Evolutionary conservation across 92 coral and sea anemone species (phyloP), one percentile per base, ranked within the genome.

Genomic region (Isaurus tuberculatus): DNA sequence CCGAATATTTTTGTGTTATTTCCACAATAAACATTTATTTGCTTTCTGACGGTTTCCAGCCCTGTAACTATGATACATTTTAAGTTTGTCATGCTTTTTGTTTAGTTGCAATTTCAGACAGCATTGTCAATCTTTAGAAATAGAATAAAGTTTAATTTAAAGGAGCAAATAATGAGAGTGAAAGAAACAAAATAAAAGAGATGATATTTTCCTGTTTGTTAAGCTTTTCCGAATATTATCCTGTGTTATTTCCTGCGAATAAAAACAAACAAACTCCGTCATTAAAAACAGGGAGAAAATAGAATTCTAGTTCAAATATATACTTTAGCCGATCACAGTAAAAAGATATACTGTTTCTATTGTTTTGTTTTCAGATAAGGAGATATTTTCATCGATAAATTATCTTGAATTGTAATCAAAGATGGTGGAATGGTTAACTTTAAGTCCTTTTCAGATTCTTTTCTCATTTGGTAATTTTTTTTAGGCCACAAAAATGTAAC

Each of bases 51-150:
- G n/a, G n/a, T n/a, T n/a, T 77, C 36, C 7, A 33, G 26, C 23
- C 29, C 69, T 15, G 27, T 60, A 30, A 30, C 51, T 30, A 16
- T 74, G 14, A 34, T 70, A 53, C 82, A 34, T 77, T 1, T 33
- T 9, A 20, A 22, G 25, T 51, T 2, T 32, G 33, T 9, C 33
- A 32, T 75, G 29, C 1, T 55, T 34, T 20, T 77, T 58, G 82
- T 77, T 77, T 60, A 34, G 27, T 30, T 20, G 81, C 40, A 73
- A 32, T 25, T 15, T 49, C 32, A 77, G 82, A 77, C 82, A 36
- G 32, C 26, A 77, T 77, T 58, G 70, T 60, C 25, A 13, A 55
- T 19, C 17, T 30, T 19, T 15, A 19, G 25, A 29, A 77, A 29
- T 8, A 49, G 25, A 28, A 28, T 53, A 26, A 48, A 4, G 25